These are phyloP conservation scores for Acrossocheilus fasciatus DNA, from an alignment of 2,797 vertebrate genomes.

Conservation along the genomic window DNA sequence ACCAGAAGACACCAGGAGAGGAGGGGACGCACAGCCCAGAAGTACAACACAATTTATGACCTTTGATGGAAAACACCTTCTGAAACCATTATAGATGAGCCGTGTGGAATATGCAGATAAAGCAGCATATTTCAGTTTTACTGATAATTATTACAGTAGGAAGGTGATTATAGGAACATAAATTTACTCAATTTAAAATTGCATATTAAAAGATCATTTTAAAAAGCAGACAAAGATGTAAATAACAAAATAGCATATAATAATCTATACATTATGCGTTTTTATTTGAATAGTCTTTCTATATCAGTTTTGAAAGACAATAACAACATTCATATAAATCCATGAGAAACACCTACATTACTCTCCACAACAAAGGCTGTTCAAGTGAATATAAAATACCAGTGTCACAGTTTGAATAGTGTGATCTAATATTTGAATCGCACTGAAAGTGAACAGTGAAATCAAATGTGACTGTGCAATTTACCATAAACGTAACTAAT, in stretches of 20 bases:
- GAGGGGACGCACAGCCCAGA: conserved; percentile 1
- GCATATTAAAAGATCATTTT: neutral
- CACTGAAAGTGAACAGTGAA: conserved; percentile 12
- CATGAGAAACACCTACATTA: neutral
- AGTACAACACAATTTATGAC: conserved; percentile 45
- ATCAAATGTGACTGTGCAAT: conserved; percentile 8
- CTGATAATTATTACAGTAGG: conserved; percentile 4
- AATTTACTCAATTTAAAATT: conserved; percentile 1
- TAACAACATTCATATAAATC: neutral
- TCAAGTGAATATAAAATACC: conserved; percentile 16
- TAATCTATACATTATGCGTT: neutral
- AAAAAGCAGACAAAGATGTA: neutral
- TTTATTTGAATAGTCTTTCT: neutral
- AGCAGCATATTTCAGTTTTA: neutral
- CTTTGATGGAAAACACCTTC: conserved; percentile 41
- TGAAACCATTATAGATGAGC: conserved; percentile 28
- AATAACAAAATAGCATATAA: neutral
- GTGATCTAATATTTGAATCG: neutral
- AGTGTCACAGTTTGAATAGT: neutral
- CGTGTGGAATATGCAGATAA: conserved; percentile 7
- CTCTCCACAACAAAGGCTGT: neutral
- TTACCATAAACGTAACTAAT: conserved; percentile 18
- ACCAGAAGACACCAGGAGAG: conserved; percentile 45
- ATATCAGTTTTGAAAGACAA: neutral
- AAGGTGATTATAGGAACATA: conserved; percentile 17